Base-by-base conservation (phyloP, 1,140 invertebrate species). In the Neocloeon triangulifer region DNA sequence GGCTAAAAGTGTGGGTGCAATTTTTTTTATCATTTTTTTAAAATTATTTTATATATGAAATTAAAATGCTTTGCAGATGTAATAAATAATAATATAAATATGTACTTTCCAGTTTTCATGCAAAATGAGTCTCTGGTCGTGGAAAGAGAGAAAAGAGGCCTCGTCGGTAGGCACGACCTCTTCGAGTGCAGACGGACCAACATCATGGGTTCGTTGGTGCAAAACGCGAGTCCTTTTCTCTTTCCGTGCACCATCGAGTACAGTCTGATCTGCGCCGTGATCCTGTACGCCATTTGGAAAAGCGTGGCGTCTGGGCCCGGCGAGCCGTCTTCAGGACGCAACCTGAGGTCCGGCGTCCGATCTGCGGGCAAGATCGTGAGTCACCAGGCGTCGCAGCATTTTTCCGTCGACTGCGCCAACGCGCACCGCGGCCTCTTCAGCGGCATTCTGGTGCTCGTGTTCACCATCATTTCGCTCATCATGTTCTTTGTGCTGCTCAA, bases 191-290 rank as follows among this genome's bases (percentile, higher is more conserved):
- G 34, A 15, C 19, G 20, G 10, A 41, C 49, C 1, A 47, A 58
- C 30, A 50, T 71, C 46, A 52, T 66, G 39, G 56, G 61, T 15
- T 59, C 62, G 20, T 50, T 88, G 14, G 66, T 85, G 2, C 67
- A 78, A 43, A 71, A 78, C 45, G 69, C 77, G 3, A 72, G 73
- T 14, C 80, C 79, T 2, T 86, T 86, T 48, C 61, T 89, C 4
- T 88, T 85, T 47, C 81, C 81, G 2, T 86, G 81, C 51, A 84
- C 78, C 25, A 84, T 89, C 42, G 81, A 88, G 53, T 88, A 85
- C 56, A 64, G 61, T 27, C 53, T 67, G 14, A 70, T 89, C 38
- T 84, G 76, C 48, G 78, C 81, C 19, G 81, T 81, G 14, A 79
- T 85, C 43, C 54, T 74, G 5, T 80, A 71, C 44, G 75, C 78